Base-by-base conservation (phyloP, 2,113 vertebrate species). In the Ascaphus truei region DNA sequence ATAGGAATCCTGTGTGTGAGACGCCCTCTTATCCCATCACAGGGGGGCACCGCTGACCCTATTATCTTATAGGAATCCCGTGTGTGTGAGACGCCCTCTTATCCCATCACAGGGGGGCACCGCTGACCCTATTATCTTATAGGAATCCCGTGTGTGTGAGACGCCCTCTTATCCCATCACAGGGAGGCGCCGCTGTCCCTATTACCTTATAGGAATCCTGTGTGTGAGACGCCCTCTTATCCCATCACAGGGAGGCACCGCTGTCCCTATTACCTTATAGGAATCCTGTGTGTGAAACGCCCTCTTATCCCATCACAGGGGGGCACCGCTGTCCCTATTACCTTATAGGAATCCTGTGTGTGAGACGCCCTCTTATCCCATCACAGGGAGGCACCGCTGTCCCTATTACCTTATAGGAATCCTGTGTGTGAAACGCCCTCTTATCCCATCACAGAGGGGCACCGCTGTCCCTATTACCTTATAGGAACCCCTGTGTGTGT, bases 271-370 rank as follows among this genome's bases (percentile, higher is more conserved):
- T n/a, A n/a, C n/a, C n/a, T n/a, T n/a, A 3, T 3, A 41, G 39
- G 39, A 41, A 45, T 45, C 41, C 16, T n/a, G 2, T 18, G 41
- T 45, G n/a, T 45, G 41, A 18, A 18, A 45, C n/a, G 41, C 41
- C 4, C 41, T 45, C n/a, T 45, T 45, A 18, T 18, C 41, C 41
- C 41, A 20, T 7, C 10, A 45, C 5, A 11, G 71, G 83, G 81
- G 27, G 12, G 1, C 11, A 15, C 6, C 4, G 3, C 16, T 48
- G n/a, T n/a, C 5, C 20, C 39, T 41, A n/a, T n/a, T n/a, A n/a
- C n/a, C n/a, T n/a, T n/a, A 3, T 3, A 41, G 39, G 39, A 41
- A 45, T 45, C 41, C 16, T n/a, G 2, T 18, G 41, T 45, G n/a
- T 45, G 41, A 18, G 41, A 45, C n/a, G 41, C 41, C 4, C 41